Evolutionary conservation across 1,140 invertebrate species (phyloP), one percentile per base, ranked within the genome.

Genomic region (Rhizoglyphus robini): DNA sequence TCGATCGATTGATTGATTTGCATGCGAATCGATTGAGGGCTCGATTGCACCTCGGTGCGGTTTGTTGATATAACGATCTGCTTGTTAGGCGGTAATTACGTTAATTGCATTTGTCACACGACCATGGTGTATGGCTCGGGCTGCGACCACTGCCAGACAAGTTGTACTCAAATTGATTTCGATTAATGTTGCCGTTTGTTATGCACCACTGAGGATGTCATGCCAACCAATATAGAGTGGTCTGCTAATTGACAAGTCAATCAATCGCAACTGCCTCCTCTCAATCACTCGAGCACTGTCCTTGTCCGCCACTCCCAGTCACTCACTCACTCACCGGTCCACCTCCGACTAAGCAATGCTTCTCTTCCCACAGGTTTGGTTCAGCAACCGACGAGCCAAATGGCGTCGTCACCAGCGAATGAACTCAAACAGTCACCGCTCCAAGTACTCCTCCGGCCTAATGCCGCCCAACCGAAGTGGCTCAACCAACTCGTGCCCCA

Each of bases 351-450:
- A 54, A 54, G 20, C 51, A 32, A 54, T 11, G 20, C 51, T 54
- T 32, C 23, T 66, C 25, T n/a, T n/a, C 25, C 27, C 8, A 11
- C 46, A 93, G 90, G 89, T 94, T 84, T 94, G 90, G 90, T 93
- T 94, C 88, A 93, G 89, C 82, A 93, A 94, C 85, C 90, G 90
- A 87, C 86, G 90, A 81, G 90, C 90, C 79, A 94, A 94, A 82
- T 93, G 89, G 90, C 84, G 90, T 76, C 86, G 90, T 72, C 90
- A 93, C 77, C 90, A 93, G 77, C 85, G 90, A 74, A 91, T 93
- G 87, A 82, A 65, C 30, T 66, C 67, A 18, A 65, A 65, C 36
- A 65, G 60, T 23, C 51, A 54, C n/a, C n/a, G n/a, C n/a, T 41
- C 18, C 36, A 41, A 41, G 36, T 41, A 41, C 18, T 41, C 36